Evolutionary conservation across 2,113 vertebrate genomes (phyloP).

Genomic region (Scolopax mira): DNA sequence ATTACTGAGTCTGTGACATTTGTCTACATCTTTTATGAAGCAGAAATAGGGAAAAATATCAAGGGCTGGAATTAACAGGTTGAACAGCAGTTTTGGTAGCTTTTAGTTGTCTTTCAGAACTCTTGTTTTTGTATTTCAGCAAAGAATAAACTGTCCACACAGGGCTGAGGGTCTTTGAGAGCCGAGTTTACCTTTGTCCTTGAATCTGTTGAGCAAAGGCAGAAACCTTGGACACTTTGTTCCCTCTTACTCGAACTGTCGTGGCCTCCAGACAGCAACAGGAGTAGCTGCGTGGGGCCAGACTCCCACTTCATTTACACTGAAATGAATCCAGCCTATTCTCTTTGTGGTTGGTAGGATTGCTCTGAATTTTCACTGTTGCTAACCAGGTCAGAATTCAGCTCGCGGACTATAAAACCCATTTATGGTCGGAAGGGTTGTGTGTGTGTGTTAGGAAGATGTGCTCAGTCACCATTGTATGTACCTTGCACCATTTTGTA

Average conservation of each 20-base stretch:
- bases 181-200: background rate
- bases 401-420: fast-evolving
- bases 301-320: background rate
- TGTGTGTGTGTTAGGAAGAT: background rate
- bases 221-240: background rate
- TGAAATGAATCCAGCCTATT: background rate
- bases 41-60: background rate
- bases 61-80: background rate
- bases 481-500: background rate
- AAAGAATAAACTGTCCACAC: background rate
- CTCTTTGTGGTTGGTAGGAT: background rate
- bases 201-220: constrained; percentile 4
- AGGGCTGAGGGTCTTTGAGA: background rate
- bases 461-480: background rate
- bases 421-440: background rate
- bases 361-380: background rate
- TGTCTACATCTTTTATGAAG: background rate
- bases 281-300: background rate
- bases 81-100: background rate
- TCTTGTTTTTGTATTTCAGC: background rate
- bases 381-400: background rate
- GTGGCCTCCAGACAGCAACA: background rate
- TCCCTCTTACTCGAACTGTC: background rate
- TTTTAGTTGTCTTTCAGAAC: background rate
- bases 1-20: background rate